These are phyloP conservation scores for Motacilla alba DNA, from an alignment of 2,113 vertebrate species.

Conservation along the genomic window DNA sequence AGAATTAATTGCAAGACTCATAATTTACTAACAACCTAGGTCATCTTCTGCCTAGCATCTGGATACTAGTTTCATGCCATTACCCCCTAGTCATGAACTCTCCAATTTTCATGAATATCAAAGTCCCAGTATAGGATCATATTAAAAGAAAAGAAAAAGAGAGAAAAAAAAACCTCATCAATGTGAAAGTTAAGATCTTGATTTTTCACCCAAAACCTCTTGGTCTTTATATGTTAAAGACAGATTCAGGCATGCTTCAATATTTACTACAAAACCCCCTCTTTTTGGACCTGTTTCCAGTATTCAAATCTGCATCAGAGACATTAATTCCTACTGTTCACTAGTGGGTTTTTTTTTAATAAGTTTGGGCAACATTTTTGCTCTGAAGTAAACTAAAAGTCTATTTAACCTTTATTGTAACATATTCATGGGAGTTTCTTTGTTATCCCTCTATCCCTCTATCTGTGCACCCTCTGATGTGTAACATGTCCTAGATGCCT, in stretches of 20 bases:
- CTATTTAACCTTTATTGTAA: neutral
- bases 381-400: neutral
- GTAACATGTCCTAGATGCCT: neutral
- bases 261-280: neutral
- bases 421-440: neutral
- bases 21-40: neutral
- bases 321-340: neutral
- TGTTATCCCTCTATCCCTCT: neutral
- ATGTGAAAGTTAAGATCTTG: neutral
- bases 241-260: neutral
- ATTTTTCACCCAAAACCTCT: neutral
- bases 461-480: neutral
- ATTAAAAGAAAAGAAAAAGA: neutral
- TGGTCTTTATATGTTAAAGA: neutral
- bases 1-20: neutral
- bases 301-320: neutral
- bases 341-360: neutral
- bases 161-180: neutral
- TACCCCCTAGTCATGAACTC: neutral
- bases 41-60: neutral
- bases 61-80: neutral
- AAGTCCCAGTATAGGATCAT: neutral
- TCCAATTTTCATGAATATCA: neutral
- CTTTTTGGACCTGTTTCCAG: neutral
- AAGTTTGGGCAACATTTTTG: neutral